Base-by-base conservation (phyloP, 1,140 invertebrate species). In the Planococcus citri region DNA sequence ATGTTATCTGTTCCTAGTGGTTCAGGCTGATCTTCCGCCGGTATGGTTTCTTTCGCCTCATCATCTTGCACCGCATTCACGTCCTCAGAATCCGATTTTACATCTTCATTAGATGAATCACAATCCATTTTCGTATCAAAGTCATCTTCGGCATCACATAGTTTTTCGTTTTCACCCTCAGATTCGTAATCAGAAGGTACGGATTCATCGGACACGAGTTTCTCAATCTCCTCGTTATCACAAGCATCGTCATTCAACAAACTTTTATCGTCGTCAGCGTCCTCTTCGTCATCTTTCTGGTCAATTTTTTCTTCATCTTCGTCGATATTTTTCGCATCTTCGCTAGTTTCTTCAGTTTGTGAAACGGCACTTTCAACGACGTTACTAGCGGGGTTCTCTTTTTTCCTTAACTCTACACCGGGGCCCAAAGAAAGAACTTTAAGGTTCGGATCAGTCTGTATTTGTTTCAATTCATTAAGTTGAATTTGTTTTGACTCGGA, bases 231-330 rank as follows among this genome's bases (percentile, higher is more conserved):
- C 17, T 71, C 27, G 20, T 68, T 68, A 4, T 27, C 21, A 24
- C 68, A 58, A 27, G 69, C 68, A 27, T 69, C 58, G 3, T 51
- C 51, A 61, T 51, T 51, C 41, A n/a, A 17, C 12, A 17, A 51
- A 33, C 29, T 51, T 4, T 6, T 3, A 51, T 51, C 2, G 4
- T 51, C 41, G n/a, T 51, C 17, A 3, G 27, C 27, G 27, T 69
- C 51, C 4, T 69, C 29, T 20, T 71, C 58, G 33, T 38, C 27
- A 2, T 60, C 68, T 21, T 68, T 67, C 21, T 68, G 38, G 21
- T 37, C 27, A 27, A 68, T 68, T 69, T 69, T 67, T 12, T 51
- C 37, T 24, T 68, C 38, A 27, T 71, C 58, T 38, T 71, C 70
- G 27, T 9, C 41, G n/a, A 3, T 51, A 20, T 20, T 51, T 6